A percentile compares a stretch with the other conserved stretches of the same genome.
These are phyloP conservation scores for Lithophane semibrunnea DNA, from an alignment of 2,888 invertebrate species.

Conservation along the genomic window DNA sequence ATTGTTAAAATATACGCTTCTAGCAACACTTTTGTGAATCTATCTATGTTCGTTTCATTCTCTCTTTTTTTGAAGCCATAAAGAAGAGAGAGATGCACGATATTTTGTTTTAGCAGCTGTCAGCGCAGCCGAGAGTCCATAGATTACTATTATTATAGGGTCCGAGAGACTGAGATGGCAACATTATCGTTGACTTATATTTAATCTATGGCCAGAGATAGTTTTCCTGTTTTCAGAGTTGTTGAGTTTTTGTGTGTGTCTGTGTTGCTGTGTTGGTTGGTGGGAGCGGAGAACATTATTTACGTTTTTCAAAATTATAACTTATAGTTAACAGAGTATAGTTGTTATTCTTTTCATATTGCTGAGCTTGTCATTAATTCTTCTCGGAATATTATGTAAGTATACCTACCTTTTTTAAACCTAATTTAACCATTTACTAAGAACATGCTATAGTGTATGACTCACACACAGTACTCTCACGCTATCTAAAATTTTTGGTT, in stretches of 20 bases:
- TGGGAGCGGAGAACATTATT: not conserved
- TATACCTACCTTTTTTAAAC: not conserved
- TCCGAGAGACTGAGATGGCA: not conserved
- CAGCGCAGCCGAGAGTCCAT: not conserved
- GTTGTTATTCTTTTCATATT: not conserved
- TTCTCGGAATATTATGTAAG: constrained; percentile 10
- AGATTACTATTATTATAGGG: too few species aligned
- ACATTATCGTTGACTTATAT: not conserved
- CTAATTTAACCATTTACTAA: not conserved
- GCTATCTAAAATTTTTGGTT: not conserved
- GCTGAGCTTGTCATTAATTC: not conserved
- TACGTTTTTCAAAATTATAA: not conserved
- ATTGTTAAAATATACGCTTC: not conserved
- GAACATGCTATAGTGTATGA: not conserved
- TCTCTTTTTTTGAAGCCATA: not conserved
- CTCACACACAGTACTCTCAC: not conserved
- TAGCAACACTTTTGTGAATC: not conserved
- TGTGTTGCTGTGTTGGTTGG: not conserved
- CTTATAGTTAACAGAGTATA: not conserved
- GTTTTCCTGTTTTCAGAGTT: too few species aligned
- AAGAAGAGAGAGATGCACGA: not conserved
- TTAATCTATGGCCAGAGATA: too few species aligned
- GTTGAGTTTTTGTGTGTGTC: too few species aligned
- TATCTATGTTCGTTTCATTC: not conserved
- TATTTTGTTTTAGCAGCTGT: not conserved